Percentiles rank a stretch among this genome's conserved stretches.
Conservation (phyloP, 2,797 vertebrate genomes). For the Diglossa cyanea region DNA sequence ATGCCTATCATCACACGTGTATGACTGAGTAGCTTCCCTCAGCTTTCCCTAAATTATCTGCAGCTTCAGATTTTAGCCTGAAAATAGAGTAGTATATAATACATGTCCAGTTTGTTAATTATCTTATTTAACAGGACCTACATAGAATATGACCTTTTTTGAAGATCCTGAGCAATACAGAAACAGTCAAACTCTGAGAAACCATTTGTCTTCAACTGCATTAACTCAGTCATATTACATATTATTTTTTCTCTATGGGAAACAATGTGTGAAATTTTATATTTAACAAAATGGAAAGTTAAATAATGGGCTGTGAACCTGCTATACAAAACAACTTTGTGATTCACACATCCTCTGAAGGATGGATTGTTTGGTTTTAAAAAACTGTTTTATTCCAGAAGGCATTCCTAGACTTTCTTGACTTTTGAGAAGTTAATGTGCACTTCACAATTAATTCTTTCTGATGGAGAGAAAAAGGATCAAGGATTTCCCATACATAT, state of each 20-base stretch:
- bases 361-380: background rate
- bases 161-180: background rate
- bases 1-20: background rate
- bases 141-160: background rate
- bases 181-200: background rate
- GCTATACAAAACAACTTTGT: background rate
- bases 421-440: background rate
- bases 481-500: background rate
- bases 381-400: background rate
- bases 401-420: background rate
- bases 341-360: background rate
- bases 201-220: background rate
- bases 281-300: background rate
- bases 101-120: background rate
- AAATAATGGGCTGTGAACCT: background rate
- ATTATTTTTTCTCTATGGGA: background rate
- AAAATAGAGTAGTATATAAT: background rate
- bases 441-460: background rate
- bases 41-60: background rate
- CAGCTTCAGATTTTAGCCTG: background rate
- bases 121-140: background rate
- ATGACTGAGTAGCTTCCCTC: background rate
- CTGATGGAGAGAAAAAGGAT: background rate
- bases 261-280: background rate
- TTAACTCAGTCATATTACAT: background rate